Conservation (phyloP, 1,140 invertebrate genomes). For the Thaumetopoea pityocampa region DNA sequence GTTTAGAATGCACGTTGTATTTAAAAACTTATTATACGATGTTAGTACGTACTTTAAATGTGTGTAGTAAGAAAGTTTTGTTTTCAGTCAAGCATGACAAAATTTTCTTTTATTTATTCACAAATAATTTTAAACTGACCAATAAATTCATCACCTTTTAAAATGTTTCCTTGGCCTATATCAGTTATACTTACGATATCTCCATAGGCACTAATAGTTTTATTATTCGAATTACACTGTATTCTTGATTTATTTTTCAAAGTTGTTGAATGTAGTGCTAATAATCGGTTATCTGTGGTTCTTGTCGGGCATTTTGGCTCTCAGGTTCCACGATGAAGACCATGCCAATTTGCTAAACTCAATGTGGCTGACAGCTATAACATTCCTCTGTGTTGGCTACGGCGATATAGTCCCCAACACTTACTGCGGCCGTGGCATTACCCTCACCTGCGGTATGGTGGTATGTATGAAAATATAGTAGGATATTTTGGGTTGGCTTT, state of each 20-base stretch:
- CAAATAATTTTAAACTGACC: too few species aligned
- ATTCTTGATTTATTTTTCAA: too few species aligned
- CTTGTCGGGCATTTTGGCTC: constrained; percentile 74
- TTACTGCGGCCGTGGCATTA: constrained; percentile 93
- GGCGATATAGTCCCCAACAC: constrained; percentile 96
- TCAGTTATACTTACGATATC: too few species aligned
- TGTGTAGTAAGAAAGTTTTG: constrained; percentile 54
- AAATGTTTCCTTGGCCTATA: constrained; percentile 3
- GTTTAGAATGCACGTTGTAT: constrained; percentile 73
- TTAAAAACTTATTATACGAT: constrained; percentile 40
- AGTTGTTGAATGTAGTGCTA: constrained; percentile 31
- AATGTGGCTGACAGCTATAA: constrained; percentile 95
- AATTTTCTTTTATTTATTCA: constrained; percentile 25
- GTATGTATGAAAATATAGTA: constrained; percentile 80
- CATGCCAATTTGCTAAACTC: constrained; percentile 94
- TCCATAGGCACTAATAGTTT: too few species aligned
- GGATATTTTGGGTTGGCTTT: constrained; percentile 43
- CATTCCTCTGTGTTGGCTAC: constrained; percentile 88
- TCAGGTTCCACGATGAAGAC: constrained; percentile 90
- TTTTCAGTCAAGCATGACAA: constrained; percentile 52
- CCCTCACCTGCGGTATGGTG: constrained; percentile 94
- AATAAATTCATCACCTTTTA: constrained; percentile 7
- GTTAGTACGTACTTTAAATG: constrained; percentile 43
- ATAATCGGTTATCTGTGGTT: constrained; percentile 68
- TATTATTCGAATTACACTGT: too few species aligned